phyloP scores from a whole-genome alignment of 2,113 vertebrate species.

The Archilochus colubris region DNA sequence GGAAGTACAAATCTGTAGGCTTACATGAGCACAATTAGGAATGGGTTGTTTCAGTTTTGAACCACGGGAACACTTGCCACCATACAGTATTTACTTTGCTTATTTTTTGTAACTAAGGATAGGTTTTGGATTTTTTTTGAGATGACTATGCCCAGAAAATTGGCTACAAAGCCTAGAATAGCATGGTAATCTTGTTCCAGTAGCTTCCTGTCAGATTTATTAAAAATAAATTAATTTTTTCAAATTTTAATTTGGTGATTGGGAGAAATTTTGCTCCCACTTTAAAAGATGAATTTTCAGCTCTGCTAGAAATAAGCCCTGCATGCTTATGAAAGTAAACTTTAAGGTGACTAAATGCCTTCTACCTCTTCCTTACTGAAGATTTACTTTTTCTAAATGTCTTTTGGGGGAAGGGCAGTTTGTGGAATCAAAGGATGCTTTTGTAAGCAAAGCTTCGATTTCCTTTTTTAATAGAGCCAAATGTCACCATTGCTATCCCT shows the following conservation, averaged over 20 bases:
- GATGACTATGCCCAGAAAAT: constrained; percentile 18
- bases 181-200: constrained; percentile 77
- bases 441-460: constrained; percentile 71
- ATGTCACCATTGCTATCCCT: constrained; percentile 81
- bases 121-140: neutral
- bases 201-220: constrained; percentile 68
- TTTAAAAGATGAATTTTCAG: constrained; percentile 69
- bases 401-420: constrained; percentile 83
- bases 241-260: constrained; percentile 75
- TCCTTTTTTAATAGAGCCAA: constrained; percentile 77
- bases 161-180: constrained; percentile 49
- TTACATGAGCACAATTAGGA: constrained; percentile 24
- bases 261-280: constrained; percentile 71
- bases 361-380: constrained; percentile 97
- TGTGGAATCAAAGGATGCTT: constrained; percentile 73
- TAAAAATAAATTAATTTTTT: constrained; percentile 23
- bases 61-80: constrained; percentile 2
- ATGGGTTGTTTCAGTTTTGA: constrained; percentile 46
- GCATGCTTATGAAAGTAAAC: constrained; percentile 85
- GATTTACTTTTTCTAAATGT: constrained; percentile 76
- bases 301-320: constrained; percentile 78
- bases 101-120: constrained; percentile 37
- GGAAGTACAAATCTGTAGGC: neutral
- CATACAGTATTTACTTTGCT: neutral
- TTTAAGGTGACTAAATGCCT: constrained; percentile 89